These are phyloP conservation scores for Lymantria monacha DNA, from an alignment of 2,888 invertebrate species.

Conservation along the genomic window DNA sequence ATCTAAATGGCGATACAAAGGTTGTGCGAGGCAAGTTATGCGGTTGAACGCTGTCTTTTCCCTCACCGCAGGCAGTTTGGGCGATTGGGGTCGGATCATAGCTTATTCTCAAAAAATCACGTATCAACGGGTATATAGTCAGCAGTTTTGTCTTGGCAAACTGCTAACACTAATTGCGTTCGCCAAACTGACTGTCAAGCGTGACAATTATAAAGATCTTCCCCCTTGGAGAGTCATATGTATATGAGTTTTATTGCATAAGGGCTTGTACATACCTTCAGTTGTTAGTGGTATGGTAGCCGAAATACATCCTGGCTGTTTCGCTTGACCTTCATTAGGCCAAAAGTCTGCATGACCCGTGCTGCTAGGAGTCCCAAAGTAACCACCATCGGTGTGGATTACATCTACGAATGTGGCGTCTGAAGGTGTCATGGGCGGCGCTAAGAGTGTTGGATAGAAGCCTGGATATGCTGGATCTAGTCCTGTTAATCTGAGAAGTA, in stretches of 20 bases:
- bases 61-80: no score
- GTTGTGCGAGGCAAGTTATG: no score
- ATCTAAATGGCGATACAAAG: no score
- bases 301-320: constrained; percentile 72
- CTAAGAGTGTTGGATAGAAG: constrained; percentile 54
- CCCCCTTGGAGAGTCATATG: no score
- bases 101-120: no score
- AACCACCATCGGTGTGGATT: constrained; percentile 73
- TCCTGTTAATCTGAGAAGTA: constrained; percentile 50
- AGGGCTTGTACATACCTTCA: constrained; percentile 42
- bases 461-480: constrained; percentile 76
- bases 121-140: no score
- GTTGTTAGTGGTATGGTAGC: constrained; percentile 41
- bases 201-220: no score
- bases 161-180: no score
- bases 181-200: no score
- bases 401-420: constrained; percentile 75
- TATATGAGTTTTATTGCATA: neutral
- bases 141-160: no score
- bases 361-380: constrained; percentile 51
- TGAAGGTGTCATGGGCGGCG: constrained; percentile 33
- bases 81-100: no score
- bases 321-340: constrained; percentile 69
- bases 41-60: no score
- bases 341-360: constrained; percentile 70